Evolutionary conservation across 1,140 invertebrate genomes (phyloP), one percentile per base, ranked within the genome.

Genomic region (Drosophila paulistorum): DNA sequence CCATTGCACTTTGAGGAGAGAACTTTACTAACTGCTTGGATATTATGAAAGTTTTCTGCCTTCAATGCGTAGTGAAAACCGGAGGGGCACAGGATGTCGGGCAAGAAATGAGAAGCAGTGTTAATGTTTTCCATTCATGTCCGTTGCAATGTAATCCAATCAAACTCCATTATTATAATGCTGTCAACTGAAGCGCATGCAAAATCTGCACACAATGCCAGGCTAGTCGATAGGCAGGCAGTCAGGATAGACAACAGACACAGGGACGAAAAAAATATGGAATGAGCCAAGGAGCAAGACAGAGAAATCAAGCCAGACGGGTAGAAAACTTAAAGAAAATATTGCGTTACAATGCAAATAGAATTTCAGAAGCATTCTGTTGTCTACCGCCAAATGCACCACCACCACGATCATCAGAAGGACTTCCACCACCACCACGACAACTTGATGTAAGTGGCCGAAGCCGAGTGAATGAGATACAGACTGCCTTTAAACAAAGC

Each of bases 161-260:
- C 83, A 86, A 86, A 86, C 83, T 86, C 77, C 84, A 86, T 86
- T 83, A 86, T 86, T 89, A 86, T 86, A 86, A 86, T 89, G 83
- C 84, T 72, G 61, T 87, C 83, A 86, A 79, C 83, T 86, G 79
- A 89, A 72, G 72, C 83, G 73, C 51, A 86, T 61, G 84, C 83
- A 82, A 86, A 77, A 77, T 77, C 74, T 83, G 65, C 64, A 65
- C 45, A 51, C 45, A 51, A 51, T 51, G 45, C 17, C 45, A 23
- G 20, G 20, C 45, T 51, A 9, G 17, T 51, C 45, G 45, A 51
- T 65, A 68, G 42, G 39, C 61, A 59, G 39, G 58, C 11, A 23
- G 61, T 23, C n/a, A n/a, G 20, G 37, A 54, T 10, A 26, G 14
- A 48, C 45, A 39, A 5, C 14, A 20, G 7, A 42, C 41, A 42